Base-by-base conservation (phyloP, 2,113 vertebrate genomes). In the Macquaria australasica region DNA sequence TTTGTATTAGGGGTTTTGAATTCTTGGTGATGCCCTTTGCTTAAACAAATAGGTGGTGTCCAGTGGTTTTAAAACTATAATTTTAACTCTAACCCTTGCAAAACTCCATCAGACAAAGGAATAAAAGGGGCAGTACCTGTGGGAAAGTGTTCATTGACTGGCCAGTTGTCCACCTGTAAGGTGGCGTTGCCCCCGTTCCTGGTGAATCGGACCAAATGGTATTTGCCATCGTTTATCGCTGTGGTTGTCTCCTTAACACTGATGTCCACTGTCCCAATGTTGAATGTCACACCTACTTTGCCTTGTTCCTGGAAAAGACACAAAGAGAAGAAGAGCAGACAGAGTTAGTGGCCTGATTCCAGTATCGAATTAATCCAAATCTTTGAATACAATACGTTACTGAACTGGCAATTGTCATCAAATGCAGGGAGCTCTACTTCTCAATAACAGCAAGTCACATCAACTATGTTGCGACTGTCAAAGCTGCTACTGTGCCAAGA, bases 181-280 rank as follows among this genome's bases (percentile, higher is more conserved):
- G 98, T 99, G 48, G 98, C 98, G 1, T 99, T 99, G 76, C 98
- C 98, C 0, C 98, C 98, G 0, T 99, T 99, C 89, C 98, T 96
- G 86, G 97, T 99, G 89, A 99, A 99, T 34, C 97, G 97, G 3
- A 98, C 98, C 82, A 99, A 95, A 0, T 99, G 98, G 91, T 99
- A 99, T 90, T 99, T 98, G 51, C 98, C 98, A 25, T 99, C 98
- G 7, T 99, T 99, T 15, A 99, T 95, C 0, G 96, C 94, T 0
- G 96, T 97, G 45, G 96, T 96, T 64, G 96, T 92, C 88, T 99
- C 98, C 92, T 96, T 98, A 72, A 99, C 98, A 39, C 97, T 98
- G 88, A 99, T 99, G 91, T 99, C 98, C 90, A 98, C 97, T 0
- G 97, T 98, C 50, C 98, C 98, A 21, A 99, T 99, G 93, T 99